These are phyloP conservation scores for Neolamprologus longior DNA, from an alignment of 2,113 vertebrate species.

Conservation along the genomic window DNA sequence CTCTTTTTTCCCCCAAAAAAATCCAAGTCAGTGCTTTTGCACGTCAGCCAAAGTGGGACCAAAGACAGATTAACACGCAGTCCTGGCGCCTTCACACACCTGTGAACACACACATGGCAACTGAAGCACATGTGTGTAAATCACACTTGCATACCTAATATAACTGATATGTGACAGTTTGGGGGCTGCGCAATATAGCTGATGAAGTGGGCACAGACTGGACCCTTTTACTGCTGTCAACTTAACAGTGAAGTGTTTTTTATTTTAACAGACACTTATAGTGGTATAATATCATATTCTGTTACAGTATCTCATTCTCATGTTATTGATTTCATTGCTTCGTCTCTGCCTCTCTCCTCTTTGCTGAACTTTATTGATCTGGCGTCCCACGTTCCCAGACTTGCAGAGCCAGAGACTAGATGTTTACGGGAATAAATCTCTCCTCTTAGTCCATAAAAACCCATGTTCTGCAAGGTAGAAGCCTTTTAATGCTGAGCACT, in stretches of 20 bases:
- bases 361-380: slow-evolving; percentile 32
- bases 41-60: slow-evolving; percentile 46
- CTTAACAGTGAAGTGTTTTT: neutral
- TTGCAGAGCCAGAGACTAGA: neutral
- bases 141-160: neutral
- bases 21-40: neutral
- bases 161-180: neutral
- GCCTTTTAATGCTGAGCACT: slow-evolving; percentile 11
- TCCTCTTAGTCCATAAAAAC: neutral
- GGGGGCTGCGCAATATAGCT: slow-evolving; percentile 46
- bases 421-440: slow-evolving; percentile 21
- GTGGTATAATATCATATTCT: neutral
- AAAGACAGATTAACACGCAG: neutral
- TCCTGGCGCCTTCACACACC: neutral
- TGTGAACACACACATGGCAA: slow-evolving; percentile 25
- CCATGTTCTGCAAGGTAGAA: neutral
- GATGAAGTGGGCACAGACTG: neutral
- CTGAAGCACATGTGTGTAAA: slow-evolving; percentile 42
- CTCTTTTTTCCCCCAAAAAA: accelerated
- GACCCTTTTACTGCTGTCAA: neutral
- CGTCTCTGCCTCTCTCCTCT: neutral
- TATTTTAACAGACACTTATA: neutral
- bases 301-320: slow-evolving; percentile 11
- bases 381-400: slow-evolving; percentile 33
- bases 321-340: slow-evolving; percentile 27